These are phyloP conservation scores for Venturia canescens DNA, from an alignment of 1,140 invertebrate species.

Conservation along the genomic window DNA sequence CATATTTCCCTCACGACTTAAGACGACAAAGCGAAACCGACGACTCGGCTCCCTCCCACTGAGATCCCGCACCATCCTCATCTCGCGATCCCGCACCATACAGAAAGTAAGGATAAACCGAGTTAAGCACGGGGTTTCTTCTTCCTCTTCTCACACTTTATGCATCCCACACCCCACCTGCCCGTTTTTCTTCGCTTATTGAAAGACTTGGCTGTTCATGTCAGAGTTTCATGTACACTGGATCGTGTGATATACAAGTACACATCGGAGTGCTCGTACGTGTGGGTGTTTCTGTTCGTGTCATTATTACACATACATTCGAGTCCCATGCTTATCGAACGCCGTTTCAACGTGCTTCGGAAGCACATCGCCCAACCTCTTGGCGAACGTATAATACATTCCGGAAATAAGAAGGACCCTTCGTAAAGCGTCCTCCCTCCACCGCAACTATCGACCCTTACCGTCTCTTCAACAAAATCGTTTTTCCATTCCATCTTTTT, in stretches of 20 bases:
- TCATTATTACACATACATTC: not conserved
- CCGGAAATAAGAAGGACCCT: constrained; percentile 9
- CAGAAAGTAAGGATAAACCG: not conserved
- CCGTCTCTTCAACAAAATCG: not conserved
- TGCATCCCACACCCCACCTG: not conserved
- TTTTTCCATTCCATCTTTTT: not conserved
- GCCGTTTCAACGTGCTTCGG: constrained; percentile 1
- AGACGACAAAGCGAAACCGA: constrained; percentile 35
- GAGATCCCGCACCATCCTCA: not conserved
- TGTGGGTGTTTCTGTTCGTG: too few species aligned
- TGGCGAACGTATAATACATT: not conserved
- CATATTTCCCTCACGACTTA: not conserved
- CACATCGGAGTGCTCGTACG: too few species aligned
- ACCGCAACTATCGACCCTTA: not conserved
- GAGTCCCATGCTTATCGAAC: not conserved
- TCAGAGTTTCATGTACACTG: not conserved
- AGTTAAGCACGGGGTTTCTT: constrained; percentile 2
- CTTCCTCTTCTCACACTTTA: constrained; percentile 7
- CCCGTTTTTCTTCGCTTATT: constrained; percentile 40
- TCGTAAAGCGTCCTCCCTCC: not conserved
- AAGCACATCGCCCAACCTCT: constrained; percentile 8
- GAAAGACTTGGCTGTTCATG: constrained; percentile 39
- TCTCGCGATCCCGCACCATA: not conserved
- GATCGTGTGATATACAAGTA: not conserved
- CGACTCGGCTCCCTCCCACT: constrained; percentile 19